Percentiles rank a stretch among this genome's conserved stretches.
Evolutionary conservation across 2,888 invertebrate genomes (phyloP).

Genomic region (Lacanobia oleracea): DNA sequence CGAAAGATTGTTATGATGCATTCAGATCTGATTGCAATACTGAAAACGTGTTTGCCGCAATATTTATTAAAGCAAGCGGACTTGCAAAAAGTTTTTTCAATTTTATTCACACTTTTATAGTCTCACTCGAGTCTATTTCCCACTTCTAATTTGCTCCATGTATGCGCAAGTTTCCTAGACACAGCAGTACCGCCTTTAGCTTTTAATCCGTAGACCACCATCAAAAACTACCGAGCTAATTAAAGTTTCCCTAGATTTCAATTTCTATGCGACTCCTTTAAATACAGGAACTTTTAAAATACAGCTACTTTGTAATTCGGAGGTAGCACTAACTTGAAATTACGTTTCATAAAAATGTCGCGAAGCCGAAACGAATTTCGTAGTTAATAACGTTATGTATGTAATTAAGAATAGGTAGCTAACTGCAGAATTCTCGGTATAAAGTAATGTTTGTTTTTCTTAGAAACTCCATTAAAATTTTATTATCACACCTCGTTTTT

Average conservation of each 20-base stretch:
- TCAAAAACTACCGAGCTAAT: slow-evolving; percentile 39
- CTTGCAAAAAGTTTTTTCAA: not conserved
- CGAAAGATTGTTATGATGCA: too few relatives aligned
- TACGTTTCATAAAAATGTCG: slow-evolving; percentile 40
- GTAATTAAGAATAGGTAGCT: slow-evolving; percentile 38
- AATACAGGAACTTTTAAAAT: slow-evolving; percentile 37
- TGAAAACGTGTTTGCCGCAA: not conserved
- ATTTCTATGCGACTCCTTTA: slow-evolving; percentile 32
- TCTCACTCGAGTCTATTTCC: not conserved
- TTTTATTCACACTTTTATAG: slow-evolving; percentile 5
- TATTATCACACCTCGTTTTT: slow-evolving; percentile 45
- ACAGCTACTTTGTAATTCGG: slow-evolving; percentile 45
- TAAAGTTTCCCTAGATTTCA: slow-evolving; percentile 46
- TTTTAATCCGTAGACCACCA: slow-evolving; percentile 27
- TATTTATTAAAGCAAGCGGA: not conserved
- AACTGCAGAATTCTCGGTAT: slow-evolving; percentile 27
- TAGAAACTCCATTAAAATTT: slow-evolving; percentile 38
- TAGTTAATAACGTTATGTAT: slow-evolving; percentile 22
- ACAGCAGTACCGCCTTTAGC: not conserved
- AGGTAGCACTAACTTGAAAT: slow-evolving; percentile 31
- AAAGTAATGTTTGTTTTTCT: slow-evolving; percentile 36
- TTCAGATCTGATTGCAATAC: too few relatives aligned
- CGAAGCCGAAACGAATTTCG: slow-evolving; percentile 34
- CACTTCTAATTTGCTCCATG: slow-evolving; percentile 24
- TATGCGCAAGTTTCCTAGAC: slow-evolving; percentile 9